Base-by-base conservation (phyloP, 2,888 invertebrate species). In the Cerceris rybyensis region DNA sequence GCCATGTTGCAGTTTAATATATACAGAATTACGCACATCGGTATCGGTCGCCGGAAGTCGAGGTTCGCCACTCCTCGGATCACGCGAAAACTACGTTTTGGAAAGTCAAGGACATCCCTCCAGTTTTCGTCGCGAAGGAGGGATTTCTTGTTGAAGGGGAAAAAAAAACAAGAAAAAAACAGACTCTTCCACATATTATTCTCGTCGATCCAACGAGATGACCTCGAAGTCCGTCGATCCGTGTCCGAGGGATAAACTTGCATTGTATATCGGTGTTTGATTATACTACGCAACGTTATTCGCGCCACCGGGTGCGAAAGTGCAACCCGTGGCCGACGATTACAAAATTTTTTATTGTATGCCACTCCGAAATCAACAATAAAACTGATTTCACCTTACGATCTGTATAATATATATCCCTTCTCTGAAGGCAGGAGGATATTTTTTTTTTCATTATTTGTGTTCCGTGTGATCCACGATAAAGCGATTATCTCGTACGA, bases 281-380 rank as follows among this genome's bases (percentile, higher is more conserved):
- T 91, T 91, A 91, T 91, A 91, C 91, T 90, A 91, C 90, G 91
- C 90, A 91, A 91, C 89, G 87, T 89, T 88, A 28, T 88, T 83
- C 74, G 84, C 82, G 81, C 84, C 87, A 4, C 87, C 82, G 84
- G 83, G 82, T 86, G 87, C 86, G 82, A 89, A 86, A 90, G 81
- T 78, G 80, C 88, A 84, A 79, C 84, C 28, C 83, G 81, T 83
- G 86, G 86, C 86, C 87, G 82, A 78, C 85, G 87, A 88, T 89
- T 90, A 89, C 84, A 86, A 88, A 89, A 89, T 88, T 89, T 88
- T 88, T 88, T 90, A 90, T 91, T 90, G 90, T 91, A 89, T 89
- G 88, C 85, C 90, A 90, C 90, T 86, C 87, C 74, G 88, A 90
- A 91, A 90, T 90, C 86, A 90, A 90, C 87, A 84, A 88, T 88